Evolutionary conservation across 2,888 invertebrate species (phyloP).

Genomic region (Pristionchus mayeri): DNA sequence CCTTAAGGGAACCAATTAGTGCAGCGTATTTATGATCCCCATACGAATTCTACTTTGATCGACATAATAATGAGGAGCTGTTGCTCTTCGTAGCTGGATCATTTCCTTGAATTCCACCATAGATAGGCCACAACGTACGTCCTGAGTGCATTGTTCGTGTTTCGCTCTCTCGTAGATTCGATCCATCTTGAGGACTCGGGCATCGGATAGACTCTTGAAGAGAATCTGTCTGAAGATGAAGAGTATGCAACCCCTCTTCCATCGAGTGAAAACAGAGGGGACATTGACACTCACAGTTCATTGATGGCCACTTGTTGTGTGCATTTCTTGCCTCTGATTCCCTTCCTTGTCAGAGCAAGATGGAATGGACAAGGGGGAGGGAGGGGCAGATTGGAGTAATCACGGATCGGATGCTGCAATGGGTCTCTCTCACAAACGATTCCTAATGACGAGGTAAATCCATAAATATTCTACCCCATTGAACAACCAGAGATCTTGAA

Average conservation of each 20-base stretch:
- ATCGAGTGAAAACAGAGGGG: not conserved
- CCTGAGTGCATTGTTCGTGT: not conserved
- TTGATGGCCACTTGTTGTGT: not conserved
- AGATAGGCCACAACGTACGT: not conserved
- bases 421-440: too few relatives aligned
- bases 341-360: not conserved
- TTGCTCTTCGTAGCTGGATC: too few relatives aligned
- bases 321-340: not conserved
- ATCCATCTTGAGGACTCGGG: conserved; percentile 4
- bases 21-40: not conserved
- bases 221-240: not conserved
- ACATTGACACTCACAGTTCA: conserved; percentile 5
- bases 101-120: too few relatives aligned
- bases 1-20: not conserved
- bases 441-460: not conserved
- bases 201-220: conserved; percentile 5
- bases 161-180: not conserved
- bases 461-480: too few relatives aligned
- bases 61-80: not conserved
- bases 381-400: not conserved
- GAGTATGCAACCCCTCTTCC: not conserved
- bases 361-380: not conserved
- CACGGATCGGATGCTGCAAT: conserved; percentile 21
- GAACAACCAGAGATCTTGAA: too few relatives aligned
- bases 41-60: not conserved